Evolutionary conservation across 2,113 vertebrate species (phyloP).

Genomic region (Brachionichthys hirsutus): DNA sequence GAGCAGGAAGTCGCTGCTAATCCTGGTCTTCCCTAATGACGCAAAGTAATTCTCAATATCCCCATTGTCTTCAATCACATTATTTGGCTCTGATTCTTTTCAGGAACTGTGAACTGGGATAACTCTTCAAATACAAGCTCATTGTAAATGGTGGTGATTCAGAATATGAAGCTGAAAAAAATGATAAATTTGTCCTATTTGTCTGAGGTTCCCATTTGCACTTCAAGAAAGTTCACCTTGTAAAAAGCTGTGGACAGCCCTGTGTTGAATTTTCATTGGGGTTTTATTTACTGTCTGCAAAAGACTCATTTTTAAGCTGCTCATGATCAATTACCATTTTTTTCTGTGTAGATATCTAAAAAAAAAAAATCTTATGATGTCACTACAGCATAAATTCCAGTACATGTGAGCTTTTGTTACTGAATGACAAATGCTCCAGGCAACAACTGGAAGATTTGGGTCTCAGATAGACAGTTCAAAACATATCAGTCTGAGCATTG

Average conservation of each 20-base stretch:
- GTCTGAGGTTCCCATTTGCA: not conserved
- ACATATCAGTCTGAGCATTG: not conserved
- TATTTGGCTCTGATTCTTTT: constrained; percentile 3
- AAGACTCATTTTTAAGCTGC: constrained; percentile 11
- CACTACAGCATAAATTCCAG: not conserved
- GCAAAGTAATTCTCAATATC: constrained; percentile 57
- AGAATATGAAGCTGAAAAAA: not conserved
- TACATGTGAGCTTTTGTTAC: not conserved
- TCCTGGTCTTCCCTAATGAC: constrained; percentile 61
- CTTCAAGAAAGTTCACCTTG: not conserved
- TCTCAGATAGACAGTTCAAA: not conserved
- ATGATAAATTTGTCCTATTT: not conserved
- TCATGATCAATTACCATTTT: not conserved
- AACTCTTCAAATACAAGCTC: not conserved
- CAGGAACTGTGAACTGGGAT: constrained; percentile 1
- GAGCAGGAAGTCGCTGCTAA: constrained; percentile 69
- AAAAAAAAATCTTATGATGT: constrained; percentile 21
- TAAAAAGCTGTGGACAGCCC: not conserved
- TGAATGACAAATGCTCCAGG: too few relatives aligned
- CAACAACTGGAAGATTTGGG: too few relatives aligned
- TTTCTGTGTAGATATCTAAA: constrained; percentile 19
- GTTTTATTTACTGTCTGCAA: not conserved
- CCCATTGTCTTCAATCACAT: constrained; percentile 48
- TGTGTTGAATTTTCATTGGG: not conserved
- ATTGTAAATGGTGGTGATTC: not conserved